Base-by-base conservation (phyloP, 1,140 invertebrate genomes). In the Macrosteles quadrilineatus region DNA sequence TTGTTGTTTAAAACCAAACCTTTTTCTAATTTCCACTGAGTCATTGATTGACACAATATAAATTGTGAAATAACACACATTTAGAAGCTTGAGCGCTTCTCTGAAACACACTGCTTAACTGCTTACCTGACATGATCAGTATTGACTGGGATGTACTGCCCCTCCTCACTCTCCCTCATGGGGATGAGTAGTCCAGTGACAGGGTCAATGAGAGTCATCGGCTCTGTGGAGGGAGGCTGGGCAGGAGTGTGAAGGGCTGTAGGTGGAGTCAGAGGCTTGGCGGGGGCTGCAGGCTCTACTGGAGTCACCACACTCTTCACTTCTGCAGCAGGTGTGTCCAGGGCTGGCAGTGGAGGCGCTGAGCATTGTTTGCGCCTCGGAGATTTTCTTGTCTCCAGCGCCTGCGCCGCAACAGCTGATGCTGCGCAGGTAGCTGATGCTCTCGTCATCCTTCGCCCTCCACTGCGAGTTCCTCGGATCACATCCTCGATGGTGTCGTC, bases 401-500 rank as follows among this genome's bases (percentile, higher is more conserved):
- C 53, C 29, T 36, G 47, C 9, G 30, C 57, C 30, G 31, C 43
- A 27, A 71, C 55, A 29, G 73, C 30, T 47, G 71, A 25, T 19
- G 19, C 23, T 12, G 70, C 57, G n/a, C 71, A 57, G 25, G 47
- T 69, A 23, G 78, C 71, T 55, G 75, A 70, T 67, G 65, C 75
- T 14, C 75, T 55, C 17, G 67, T 63, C 2, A 76, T 76, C 80
- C 78, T 47, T 81, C 82, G 19, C 55, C 69, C 65, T 76, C 72
- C 36, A 78, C 73, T 69, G 32, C 71, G 45, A 2, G 73, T 68
- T 9, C 73, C 71, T 17, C 74, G 45, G 29, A 73, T 57, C 1
- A 94, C 91, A 75, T 95, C 93, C 69, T 96, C 94, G 72, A 95
- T 94, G 0, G 90, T 86, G 73, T 95, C 93, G 79, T 95, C 93